A percentile compares a stretch with the other conserved stretches of the same genome.
These are phyloP conservation scores for Rhamnusium bicolor DNA, from an alignment of 2,888 invertebrate species.

Conservation along the genomic window DNA sequence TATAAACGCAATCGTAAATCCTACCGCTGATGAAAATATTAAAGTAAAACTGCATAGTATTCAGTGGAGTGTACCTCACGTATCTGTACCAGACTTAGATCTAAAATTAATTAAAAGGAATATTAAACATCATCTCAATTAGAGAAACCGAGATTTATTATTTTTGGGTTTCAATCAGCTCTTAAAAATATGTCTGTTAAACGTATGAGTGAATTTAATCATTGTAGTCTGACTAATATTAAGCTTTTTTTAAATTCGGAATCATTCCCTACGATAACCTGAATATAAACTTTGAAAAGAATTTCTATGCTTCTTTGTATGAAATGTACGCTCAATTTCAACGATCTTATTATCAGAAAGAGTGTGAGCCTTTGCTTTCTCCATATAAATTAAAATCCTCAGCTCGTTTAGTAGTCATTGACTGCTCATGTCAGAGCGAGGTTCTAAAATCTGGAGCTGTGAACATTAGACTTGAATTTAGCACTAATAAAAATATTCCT, in stretches of 20 bases:
- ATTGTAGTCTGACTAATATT: constrained; percentile 62
- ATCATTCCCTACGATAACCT: constrained; percentile 64
- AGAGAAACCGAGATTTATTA: too few species aligned
- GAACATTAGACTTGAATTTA: constrained; percentile 46
- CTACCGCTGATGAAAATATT: too few species aligned
- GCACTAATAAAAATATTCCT: constrained; percentile 44
- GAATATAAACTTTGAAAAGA: constrained; percentile 58
- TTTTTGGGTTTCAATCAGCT: constrained; percentile 67
- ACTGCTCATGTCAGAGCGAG: constrained; percentile 46
- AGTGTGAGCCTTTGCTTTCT: constrained; percentile 41
- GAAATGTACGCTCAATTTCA: constrained; percentile 58
- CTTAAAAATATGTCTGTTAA: constrained; percentile 50
- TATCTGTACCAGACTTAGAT: too few species aligned
- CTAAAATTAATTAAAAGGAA: too few species aligned
- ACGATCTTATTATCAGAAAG: constrained; percentile 46
- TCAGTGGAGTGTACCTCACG: too few species aligned
- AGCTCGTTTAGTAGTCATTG: constrained; percentile 40
- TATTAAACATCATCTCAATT: too few species aligned
- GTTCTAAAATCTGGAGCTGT: constrained; percentile 44
- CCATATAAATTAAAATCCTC: constrained; percentile 13
- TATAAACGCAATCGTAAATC: too few species aligned
- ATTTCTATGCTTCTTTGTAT: constrained; percentile 55
- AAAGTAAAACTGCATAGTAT: too few species aligned
- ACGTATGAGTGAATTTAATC: constrained; percentile 53
- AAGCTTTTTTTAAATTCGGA: constrained; percentile 64